Conservation (phyloP, 2,888 invertebrate species). For the Hypena proboscidalis region DNA sequence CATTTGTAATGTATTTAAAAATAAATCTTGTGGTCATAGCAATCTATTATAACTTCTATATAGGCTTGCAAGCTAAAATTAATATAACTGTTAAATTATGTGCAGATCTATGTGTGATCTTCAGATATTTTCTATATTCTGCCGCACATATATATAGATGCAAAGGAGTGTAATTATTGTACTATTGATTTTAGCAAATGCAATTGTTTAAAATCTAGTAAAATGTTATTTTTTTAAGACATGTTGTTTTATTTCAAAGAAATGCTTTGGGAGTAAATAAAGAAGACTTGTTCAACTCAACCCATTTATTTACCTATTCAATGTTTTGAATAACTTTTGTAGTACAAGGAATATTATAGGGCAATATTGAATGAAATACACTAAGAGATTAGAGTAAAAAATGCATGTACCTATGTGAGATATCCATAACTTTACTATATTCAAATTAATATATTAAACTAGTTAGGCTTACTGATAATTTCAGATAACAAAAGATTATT, state of each 20-base stretch:
- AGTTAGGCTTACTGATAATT: too few relatives aligned
- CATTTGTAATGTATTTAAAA: too few relatives aligned
- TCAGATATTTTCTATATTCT: slow-evolving; percentile 14
- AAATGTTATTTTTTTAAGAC: slow-evolving; percentile 48
- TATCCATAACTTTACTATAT: too few relatives aligned
- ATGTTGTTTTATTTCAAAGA: slow-evolving; percentile 41
- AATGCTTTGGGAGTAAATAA: slow-evolving; percentile 3
- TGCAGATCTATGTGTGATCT: background rate
- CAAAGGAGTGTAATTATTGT: slow-evolving; percentile 26
- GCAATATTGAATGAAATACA: background rate
- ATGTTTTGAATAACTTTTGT: slow-evolving; percentile 23
- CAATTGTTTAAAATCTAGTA: slow-evolving; percentile 41
- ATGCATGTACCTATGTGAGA: too few relatives aligned
- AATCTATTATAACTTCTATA: too few relatives aligned
- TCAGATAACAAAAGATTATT: too few relatives aligned
- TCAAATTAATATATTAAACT: too few relatives aligned
- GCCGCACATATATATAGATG: slow-evolving; percentile 23
- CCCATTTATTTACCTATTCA: slow-evolving; percentile 32
- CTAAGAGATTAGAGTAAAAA: too few relatives aligned
- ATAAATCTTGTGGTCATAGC: too few relatives aligned
- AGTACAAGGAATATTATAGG: slow-evolving; percentile 13
- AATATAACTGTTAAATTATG: too few relatives aligned
- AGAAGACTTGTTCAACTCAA: slow-evolving; percentile 11
- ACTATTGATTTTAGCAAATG: slow-evolving; percentile 28
- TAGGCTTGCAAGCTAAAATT: too few relatives aligned